A percentile compares a stretch with the other conserved stretches of the same genome.
phyloP scores from a whole-genome alignment of 2,113 vertebrate genomes.

The Sakesphorus luctuosus region DNA sequence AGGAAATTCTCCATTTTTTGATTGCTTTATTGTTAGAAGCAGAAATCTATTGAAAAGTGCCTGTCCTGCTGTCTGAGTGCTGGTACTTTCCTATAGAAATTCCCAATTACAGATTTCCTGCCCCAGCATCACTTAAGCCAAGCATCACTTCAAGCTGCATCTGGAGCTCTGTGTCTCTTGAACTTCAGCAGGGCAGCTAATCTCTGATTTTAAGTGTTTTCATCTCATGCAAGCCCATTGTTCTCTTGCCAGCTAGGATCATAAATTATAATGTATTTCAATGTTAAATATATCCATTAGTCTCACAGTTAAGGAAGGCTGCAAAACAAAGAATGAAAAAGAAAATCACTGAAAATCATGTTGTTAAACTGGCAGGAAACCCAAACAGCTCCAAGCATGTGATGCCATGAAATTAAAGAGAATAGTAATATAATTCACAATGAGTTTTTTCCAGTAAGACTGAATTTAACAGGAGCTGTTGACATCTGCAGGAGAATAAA shows the following conservation, averaged over 20 bases:
- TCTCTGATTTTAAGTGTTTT: not conserved
- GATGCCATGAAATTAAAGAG: not conserved
- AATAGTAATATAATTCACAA: not conserved
- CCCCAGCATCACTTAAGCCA: not conserved
- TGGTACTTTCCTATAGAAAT: not conserved
- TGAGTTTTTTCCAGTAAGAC: not conserved
- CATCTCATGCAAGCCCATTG: not conserved
- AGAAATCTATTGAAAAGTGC: not conserved
- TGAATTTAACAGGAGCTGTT: constrained; percentile 9
- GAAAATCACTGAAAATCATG: constrained; percentile 5
- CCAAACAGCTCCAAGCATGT: constrained; percentile 16
- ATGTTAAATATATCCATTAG: constrained; percentile 2
- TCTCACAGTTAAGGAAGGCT: not conserved
- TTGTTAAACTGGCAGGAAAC: constrained; percentile 12
- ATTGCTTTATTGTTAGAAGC: not conserved
- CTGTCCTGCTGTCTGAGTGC: not conserved
- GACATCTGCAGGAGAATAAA: not conserved
- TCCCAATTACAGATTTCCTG: not conserved
- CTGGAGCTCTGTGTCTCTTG: not conserved
- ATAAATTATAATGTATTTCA: constrained; percentile 28
- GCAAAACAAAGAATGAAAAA: constrained; percentile 4
- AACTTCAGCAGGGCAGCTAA: not conserved
- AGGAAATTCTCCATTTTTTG: not conserved
- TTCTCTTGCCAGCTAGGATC: not conserved
- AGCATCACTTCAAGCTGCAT: not conserved